Evolutionary conservation across 2,888 invertebrate species (phyloP).

Genomic region (Agonopterix arenella): DNA sequence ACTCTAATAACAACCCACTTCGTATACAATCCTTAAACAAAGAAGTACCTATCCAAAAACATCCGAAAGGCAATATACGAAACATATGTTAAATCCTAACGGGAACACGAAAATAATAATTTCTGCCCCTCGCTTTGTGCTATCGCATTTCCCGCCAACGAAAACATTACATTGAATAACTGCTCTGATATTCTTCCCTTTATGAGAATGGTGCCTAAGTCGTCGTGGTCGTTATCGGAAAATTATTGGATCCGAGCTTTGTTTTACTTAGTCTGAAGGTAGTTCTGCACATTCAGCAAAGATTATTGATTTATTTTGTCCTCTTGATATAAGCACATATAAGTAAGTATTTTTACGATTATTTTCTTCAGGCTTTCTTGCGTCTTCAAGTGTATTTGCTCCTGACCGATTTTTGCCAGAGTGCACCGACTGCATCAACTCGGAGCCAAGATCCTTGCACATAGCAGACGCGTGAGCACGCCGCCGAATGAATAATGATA

Average conservation of each 20-base stretch:
- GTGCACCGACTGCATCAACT: too few relatives aligned
- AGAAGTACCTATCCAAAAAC: not conserved
- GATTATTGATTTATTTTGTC: not conserved
- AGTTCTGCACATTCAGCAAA: slow-evolving; percentile 5
- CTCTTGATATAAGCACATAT: too few relatives aligned
- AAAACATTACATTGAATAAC: slow-evolving; percentile 31
- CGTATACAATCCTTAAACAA: too few relatives aligned
- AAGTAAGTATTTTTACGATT: too few relatives aligned
- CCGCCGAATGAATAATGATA: too few relatives aligned
- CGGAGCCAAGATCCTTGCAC: too few relatives aligned
- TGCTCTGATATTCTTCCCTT: slow-evolving; percentile 21
- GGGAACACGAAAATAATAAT: slow-evolving; percentile 11
- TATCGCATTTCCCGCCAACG: slow-evolving; percentile 16
- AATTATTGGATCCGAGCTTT: slow-evolving; percentile 38
- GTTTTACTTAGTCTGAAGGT: slow-evolving; percentile 24
- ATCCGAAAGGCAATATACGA: slow-evolving; percentile 11
- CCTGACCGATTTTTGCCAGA: too few relatives aligned
- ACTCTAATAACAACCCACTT: too few relatives aligned
- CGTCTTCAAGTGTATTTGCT: too few relatives aligned
- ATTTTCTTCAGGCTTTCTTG: too few relatives aligned
- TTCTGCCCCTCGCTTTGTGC: slow-evolving; percentile 11
- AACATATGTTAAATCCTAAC: slow-evolving; percentile 7
- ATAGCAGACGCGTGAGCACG: too few relatives aligned
- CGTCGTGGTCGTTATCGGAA: slow-evolving; percentile 33
- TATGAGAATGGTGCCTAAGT: slow-evolving; percentile 24